Evolutionary conservation across 2,113 vertebrate species (phyloP).

Genomic region (Leiothrix lutea): DNA sequence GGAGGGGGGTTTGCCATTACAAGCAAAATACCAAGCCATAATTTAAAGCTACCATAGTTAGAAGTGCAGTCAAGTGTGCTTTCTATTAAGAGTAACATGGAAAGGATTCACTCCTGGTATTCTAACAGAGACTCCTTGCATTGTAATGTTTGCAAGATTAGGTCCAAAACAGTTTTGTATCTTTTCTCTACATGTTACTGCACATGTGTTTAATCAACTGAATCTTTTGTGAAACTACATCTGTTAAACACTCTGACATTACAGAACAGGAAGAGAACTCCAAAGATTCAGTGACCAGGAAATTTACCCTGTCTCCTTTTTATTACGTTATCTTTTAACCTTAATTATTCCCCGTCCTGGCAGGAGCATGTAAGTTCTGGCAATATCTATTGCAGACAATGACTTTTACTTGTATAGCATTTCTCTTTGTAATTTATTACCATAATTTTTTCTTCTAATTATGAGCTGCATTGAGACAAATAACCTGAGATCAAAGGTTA

Average conservation of each 20-base stretch:
- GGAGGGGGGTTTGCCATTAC: neutral
- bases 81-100: neutral
- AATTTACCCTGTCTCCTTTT: neutral
- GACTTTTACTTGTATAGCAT: neutral
- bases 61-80: neutral
- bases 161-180: neutral
- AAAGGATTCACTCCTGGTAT: neutral
- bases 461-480: neutral
- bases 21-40: neutral
- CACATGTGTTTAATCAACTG: neutral
- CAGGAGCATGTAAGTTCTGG: neutral
- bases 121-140: neutral
- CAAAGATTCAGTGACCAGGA: neutral
- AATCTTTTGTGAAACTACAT: neutral
- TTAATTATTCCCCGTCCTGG: neutral
- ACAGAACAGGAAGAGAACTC: neutral
- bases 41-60: neutral
- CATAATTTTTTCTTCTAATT: neutral
- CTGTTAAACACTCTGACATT: neutral
- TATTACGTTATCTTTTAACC: neutral
- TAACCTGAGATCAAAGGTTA: slow-evolving; percentile 1
- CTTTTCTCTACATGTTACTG: neutral
- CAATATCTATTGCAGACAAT: neutral
- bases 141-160: neutral
- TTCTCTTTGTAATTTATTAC: slow-evolving; percentile 15